A percentile compares a stretch with the other conserved stretches of the same genome.
Evolutionary conservation across 2,113 vertebrate genomes (phyloP).

Genomic region (Cavia porcellus): DNA sequence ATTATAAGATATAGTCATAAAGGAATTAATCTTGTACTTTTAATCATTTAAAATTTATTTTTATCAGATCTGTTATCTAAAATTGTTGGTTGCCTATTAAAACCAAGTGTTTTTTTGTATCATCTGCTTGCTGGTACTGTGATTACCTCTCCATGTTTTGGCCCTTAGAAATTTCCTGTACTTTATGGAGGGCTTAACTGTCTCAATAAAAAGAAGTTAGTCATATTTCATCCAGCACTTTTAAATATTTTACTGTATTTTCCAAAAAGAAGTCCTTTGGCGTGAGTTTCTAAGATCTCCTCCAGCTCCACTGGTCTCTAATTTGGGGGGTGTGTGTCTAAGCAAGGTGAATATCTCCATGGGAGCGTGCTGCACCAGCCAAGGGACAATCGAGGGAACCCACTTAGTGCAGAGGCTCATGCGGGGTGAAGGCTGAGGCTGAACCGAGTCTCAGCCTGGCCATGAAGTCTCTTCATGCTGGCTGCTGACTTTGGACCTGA

Average conservation of each 20-base stretch:
- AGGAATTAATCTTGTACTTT: background rate
- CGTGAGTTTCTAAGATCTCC: background rate
- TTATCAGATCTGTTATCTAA: constrained; percentile 17
- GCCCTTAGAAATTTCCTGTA: background rate
- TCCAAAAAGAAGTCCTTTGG: constrained; percentile 46
- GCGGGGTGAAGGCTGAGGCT: background rate
- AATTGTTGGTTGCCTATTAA: background rate
- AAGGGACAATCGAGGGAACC: background rate
- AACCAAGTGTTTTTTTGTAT: background rate
- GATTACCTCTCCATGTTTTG: background rate
- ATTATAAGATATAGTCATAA: too few relatives aligned
- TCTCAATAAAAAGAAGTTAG: constrained; percentile 25
- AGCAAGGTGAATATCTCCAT: constrained; percentile 10
- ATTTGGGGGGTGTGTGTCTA: background rate
- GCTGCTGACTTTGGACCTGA: background rate
- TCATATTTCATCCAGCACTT: background rate
- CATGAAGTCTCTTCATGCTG: background rate
- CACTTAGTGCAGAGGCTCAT: background rate
- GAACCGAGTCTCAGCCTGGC: background rate
- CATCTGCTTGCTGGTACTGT: background rate
- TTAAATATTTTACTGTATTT: constrained; percentile 56
- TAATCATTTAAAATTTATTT: constrained; percentile 18
- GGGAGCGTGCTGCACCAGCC: background rate
- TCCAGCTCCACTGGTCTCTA: background rate
- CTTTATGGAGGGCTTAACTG: constrained; percentile 10